These are phyloP conservation scores for Amphiprion ocellaris DNA, from an alignment of 2,113 vertebrate species.

Conservation along the genomic window DNA sequence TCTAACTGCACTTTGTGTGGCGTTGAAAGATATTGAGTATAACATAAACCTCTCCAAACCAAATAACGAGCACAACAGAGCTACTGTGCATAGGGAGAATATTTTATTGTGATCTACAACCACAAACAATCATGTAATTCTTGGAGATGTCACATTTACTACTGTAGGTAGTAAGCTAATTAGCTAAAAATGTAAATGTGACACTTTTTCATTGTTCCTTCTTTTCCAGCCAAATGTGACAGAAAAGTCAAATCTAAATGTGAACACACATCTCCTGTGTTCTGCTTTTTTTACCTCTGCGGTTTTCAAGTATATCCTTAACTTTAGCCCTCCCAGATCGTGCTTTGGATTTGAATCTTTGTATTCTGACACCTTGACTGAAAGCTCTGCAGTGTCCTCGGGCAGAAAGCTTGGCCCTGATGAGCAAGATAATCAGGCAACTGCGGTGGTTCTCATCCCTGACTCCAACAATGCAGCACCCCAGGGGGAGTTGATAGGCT, in stretches of 20 bases:
- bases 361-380: constrained; percentile 51
- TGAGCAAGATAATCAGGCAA: constrained; percentile 67
- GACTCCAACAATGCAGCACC: constrained; percentile 48
- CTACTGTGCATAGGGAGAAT: no score
- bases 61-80: no score
- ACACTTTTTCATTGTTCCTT: background rate
- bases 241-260: background rate
- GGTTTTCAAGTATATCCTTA: constrained; percentile 11
- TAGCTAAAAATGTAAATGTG: no score
- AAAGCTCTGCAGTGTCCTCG: constrained; percentile 56
- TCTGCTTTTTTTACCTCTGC: constrained; percentile 7
- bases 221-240: background rate
- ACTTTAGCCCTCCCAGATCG: background rate
- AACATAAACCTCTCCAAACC: no score
- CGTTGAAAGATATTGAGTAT: no score
- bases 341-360: constrained; percentile 41
- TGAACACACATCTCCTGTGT: background rate
- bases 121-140: no score
- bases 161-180: no score
- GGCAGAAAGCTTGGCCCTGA: constrained; percentile 51
- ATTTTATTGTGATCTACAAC: no score
- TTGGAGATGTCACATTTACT: no score
- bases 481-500: constrained; percentile 55
- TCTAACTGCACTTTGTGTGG: no score
- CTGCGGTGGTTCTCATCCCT: constrained; percentile 53